Percentiles rank a stretch among this genome's conserved stretches.
phyloP scores from a whole-genome alignment of 35 echinoderm and acorn worm genomes.

The Acanthaster planci region DNA sequence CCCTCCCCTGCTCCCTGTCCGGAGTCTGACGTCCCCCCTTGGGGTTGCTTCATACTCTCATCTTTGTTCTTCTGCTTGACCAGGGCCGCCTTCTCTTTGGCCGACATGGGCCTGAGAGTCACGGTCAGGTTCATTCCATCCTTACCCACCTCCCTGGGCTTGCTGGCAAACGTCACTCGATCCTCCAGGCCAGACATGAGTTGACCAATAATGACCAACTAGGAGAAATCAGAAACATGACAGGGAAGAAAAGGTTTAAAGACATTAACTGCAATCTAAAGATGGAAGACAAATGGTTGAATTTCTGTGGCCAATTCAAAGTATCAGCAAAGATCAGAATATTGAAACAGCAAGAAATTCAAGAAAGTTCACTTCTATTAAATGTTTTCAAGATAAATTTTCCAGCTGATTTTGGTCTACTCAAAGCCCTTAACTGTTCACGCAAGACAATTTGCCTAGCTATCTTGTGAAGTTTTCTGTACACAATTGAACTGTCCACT shows the following conservation, averaged over 20 bases:
- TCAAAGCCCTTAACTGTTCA: too few relatives aligned
- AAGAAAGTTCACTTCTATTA: too few relatives aligned
- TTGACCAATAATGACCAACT: slow-evolving; percentile 39
- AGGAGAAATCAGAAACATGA: not conserved
- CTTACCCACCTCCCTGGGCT: slow-evolving; percentile 43
- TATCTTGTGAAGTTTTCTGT: too few relatives aligned
- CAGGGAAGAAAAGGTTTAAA: not conserved
- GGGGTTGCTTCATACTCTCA: slow-evolving; percentile 9
- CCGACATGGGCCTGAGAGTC: slow-evolving; percentile 39
- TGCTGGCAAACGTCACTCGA: slow-evolving; percentile 38
- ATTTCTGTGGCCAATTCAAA: too few relatives aligned
- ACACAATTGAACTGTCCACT: too few relatives aligned
- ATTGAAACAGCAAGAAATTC: too few relatives aligned
- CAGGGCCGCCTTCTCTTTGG: slow-evolving; percentile 42
- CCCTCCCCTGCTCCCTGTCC: not conserved
- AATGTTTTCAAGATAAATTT: too few relatives aligned
- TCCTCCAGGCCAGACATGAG: slow-evolving; percentile 47
- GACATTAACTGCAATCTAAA: too few relatives aligned
- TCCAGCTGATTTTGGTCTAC: too few relatives aligned
- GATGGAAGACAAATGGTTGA: too few relatives aligned
- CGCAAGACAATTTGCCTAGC: too few relatives aligned
- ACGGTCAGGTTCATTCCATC: slow-evolving; percentile 41
- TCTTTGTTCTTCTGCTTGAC: slow-evolving; percentile 42
- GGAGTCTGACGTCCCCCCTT: not conserved
- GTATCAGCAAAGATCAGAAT: too few relatives aligned